Percentiles rank a stretch among this genome's conserved stretches.
Evolutionary conservation across 2,797 vertebrate species (phyloP).

Genomic region (Leptatherina wallacei): DNA sequence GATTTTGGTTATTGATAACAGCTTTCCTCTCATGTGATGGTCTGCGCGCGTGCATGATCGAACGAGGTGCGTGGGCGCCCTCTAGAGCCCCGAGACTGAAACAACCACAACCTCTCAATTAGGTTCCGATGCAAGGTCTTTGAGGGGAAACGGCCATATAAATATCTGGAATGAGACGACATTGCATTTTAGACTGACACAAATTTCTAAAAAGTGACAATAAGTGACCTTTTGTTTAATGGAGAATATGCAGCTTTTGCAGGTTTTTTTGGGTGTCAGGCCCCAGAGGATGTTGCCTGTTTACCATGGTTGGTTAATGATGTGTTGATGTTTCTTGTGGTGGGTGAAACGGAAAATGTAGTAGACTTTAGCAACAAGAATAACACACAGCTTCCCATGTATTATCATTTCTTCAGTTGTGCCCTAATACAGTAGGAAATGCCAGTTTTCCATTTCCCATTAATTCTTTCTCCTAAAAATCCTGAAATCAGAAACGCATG

Average conservation of each 20-base stretch:
- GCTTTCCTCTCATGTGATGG: slow-evolving; percentile 13
- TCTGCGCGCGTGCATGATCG: neutral
- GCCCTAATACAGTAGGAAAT: slow-evolving; percentile 25
- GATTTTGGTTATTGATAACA: neutral
- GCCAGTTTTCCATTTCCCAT: slow-evolving; percentile 14
- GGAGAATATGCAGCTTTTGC: neutral
- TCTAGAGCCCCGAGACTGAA: slow-evolving; percentile 26
- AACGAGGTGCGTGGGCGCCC: slow-evolving; percentile 29
- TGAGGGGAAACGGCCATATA: neutral
- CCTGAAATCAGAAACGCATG: slow-evolving; percentile 13
- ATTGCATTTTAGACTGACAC: neutral
- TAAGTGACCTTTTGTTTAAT: neutral
- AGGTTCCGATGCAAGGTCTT: neutral
- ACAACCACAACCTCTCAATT: neutral
- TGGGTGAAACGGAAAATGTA: neutral
- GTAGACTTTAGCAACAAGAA: neutral
- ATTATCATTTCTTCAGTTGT: neutral
- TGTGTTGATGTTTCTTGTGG: neutral
- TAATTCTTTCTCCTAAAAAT: neutral
- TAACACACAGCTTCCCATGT: neutral
- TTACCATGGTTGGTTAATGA: neutral
- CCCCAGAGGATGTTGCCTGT: neutral
- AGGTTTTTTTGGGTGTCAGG: neutral
- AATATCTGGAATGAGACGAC: neutral
- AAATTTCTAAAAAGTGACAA: neutral